These are phyloP conservation scores for Bostrychus sinensis DNA, from an alignment of 2,113 vertebrate genomes.

Conservation along the genomic window DNA sequence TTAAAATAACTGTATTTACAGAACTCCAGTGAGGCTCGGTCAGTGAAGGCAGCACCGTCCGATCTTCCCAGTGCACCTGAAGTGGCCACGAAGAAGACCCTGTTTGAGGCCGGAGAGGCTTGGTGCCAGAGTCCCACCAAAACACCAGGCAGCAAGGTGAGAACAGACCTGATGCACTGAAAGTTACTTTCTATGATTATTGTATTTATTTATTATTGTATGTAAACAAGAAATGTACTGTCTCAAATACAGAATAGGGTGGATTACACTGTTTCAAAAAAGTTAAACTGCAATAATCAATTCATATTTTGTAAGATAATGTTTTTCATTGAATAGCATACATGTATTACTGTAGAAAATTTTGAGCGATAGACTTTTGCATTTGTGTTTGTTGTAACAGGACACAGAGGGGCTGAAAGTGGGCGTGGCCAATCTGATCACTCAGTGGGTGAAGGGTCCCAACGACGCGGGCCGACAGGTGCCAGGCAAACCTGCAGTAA, in stretches of 20 bases:
- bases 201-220: background rate
- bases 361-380: background rate
- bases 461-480: constrained; percentile 60
- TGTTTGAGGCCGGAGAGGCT: constrained; percentile 90
- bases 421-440: constrained; percentile 80
- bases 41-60: constrained; percentile 73
- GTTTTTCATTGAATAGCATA: too few species aligned
- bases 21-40: constrained; percentile 80
- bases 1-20: constrained; percentile 50
- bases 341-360: too few species aligned
- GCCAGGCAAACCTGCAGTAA: constrained; percentile 68
- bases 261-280: background rate
- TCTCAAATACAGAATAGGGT: too few species aligned
- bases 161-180: too few species aligned
- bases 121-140: constrained; percentile 74
- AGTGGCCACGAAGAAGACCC: constrained; percentile 86
- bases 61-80: constrained; percentile 83
- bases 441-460: constrained; percentile 80
- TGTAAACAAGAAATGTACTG: too few species aligned
- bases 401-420: constrained; percentile 80
- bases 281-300: background rate
- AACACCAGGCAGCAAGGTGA: constrained; percentile 80
- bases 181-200: background rate
- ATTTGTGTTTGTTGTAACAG: constrained; percentile 43
- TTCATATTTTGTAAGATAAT: too few species aligned